Conservation (phyloP, 2,113 vertebrate species). For the Dasyornis broadbenti region DNA sequence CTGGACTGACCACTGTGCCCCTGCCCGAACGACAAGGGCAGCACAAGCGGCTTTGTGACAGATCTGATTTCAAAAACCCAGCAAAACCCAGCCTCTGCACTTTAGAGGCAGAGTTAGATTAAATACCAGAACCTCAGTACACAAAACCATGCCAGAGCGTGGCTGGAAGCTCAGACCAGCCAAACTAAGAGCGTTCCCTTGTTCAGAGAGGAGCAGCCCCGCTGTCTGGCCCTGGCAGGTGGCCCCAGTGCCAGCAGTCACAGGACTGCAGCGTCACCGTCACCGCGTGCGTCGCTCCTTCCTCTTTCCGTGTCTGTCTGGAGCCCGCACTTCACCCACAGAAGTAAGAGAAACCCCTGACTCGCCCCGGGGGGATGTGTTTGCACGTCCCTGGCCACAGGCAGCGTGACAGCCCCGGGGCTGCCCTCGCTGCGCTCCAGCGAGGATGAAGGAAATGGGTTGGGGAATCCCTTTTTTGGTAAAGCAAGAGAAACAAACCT, state of each 20-base stretch:
- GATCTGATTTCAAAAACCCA: neutral
- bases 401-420: neutral
- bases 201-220: neutral
- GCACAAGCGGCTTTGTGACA: neutral
- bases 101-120: neutral
- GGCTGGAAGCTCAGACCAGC: neutral
- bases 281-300: neutral
- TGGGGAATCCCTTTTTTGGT: constrained; percentile 14
- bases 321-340: neutral
- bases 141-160: neutral
- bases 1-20: neutral
- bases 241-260: constrained; percentile 72
- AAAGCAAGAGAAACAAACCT: neutral
- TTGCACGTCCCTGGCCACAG: accelerated
- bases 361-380: neutral
- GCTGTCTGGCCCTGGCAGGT: neutral
- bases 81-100: neutral
- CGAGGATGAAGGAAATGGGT: neutral
- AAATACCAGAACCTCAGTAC: neutral
- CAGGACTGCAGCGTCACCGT: constrained; percentile 66
- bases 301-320: neutral
- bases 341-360: neutral
- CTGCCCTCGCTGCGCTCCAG: accelerated
- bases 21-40: neutral
- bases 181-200: neutral